These are phyloP conservation scores for Leptogaster cylindrica DNA, from an alignment of 2,888 invertebrate genomes.

Conservation along the genomic window DNA sequence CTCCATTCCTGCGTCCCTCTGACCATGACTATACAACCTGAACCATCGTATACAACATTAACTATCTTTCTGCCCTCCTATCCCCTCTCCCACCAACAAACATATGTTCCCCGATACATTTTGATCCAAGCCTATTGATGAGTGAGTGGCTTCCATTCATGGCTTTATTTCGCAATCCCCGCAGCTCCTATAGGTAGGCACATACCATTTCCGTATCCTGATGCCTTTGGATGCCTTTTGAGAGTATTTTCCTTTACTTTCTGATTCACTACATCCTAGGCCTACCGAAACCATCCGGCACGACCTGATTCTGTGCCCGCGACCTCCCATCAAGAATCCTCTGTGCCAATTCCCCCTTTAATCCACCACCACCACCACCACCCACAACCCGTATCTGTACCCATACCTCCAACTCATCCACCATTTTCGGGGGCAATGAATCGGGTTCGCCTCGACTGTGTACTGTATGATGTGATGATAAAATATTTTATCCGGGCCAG, in stretches of 20 bases:
- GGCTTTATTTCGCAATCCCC: slow-evolving; percentile 15
- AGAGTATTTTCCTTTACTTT: background rate
- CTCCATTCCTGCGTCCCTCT: slow-evolving; percentile 7
- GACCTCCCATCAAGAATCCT: background rate
- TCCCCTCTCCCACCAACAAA: background rate
- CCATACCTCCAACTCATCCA: background rate
- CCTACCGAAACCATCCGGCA: slow-evolving; percentile 3
- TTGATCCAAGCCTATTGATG: slow-evolving; percentile 7
- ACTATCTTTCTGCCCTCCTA: too few relatives aligned
- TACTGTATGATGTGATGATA: slow-evolving; percentile 36
- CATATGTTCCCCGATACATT: background rate
- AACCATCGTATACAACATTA: too few relatives aligned
- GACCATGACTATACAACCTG: too few relatives aligned
- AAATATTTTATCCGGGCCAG: slow-evolving; percentile 44
- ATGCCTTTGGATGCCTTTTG: slow-evolving; percentile 23
- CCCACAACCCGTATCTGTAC: background rate
- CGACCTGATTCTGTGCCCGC: background rate
- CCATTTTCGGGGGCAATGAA: background rate
- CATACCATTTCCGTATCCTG: slow-evolving; percentile 10
- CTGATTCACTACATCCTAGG: slow-evolving; percentile 1
- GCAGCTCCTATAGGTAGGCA: background rate
- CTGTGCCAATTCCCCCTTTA: too few relatives aligned
- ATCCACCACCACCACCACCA: background rate
- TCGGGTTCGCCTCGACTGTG: slow-evolving; percentile 22
- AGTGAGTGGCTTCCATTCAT: slow-evolving; percentile 31